These are phyloP conservation scores for Eupithecia vulgata DNA, from an alignment of 2,888 invertebrate genomes.

Conservation along the genomic window DNA sequence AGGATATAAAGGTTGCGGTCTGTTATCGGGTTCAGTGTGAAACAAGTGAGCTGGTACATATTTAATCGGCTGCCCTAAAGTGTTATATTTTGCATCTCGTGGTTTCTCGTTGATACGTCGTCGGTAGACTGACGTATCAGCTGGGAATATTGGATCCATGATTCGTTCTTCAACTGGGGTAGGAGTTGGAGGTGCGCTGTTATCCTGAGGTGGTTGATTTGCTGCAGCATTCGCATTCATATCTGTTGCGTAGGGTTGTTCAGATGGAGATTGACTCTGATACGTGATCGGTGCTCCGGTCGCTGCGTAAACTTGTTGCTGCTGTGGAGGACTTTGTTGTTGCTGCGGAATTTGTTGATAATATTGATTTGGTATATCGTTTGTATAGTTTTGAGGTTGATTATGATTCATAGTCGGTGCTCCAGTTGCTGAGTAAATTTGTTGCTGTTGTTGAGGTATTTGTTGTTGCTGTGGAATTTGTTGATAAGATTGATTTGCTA, in stretches of 20 bases:
- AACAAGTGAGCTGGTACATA: conserved; percentile 61
- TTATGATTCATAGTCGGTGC: conserved; percentile 32
- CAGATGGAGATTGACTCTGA: conserved; percentile 22
- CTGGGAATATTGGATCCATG: conserved; percentile 69
- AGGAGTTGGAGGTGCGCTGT: conserved; percentile 11
- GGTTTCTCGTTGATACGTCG: conserved; percentile 40
- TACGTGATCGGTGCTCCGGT: conserved; percentile 42
- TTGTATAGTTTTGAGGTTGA: conserved; percentile 32
- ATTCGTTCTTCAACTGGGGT: conserved; percentile 23
- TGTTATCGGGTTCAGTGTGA: conserved; percentile 50
- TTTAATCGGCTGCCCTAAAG: conserved; percentile 74
- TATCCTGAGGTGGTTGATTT: conserved; percentile 26
- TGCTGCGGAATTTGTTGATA: conserved; percentile 45
- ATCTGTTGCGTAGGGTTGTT: background rate
- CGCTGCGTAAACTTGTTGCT: conserved; percentile 51
- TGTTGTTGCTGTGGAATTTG: conserved; percentile 50
- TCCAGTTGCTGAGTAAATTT: conserved; percentile 49
- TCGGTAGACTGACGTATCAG: conserved; percentile 56
- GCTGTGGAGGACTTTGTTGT: conserved; percentile 49
- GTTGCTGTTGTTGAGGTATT: conserved; percentile 48
- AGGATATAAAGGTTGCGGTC: conserved; percentile 67
- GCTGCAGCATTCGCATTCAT: conserved; percentile 29
- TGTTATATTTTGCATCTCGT: conserved; percentile 61
- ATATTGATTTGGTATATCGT: conserved; percentile 24
- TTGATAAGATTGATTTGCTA: conserved; percentile 32